These are phyloP conservation scores for Cerceris rybyensis DNA, from an alignment of 2,888 invertebrate genomes.

Conservation along the genomic window DNA sequence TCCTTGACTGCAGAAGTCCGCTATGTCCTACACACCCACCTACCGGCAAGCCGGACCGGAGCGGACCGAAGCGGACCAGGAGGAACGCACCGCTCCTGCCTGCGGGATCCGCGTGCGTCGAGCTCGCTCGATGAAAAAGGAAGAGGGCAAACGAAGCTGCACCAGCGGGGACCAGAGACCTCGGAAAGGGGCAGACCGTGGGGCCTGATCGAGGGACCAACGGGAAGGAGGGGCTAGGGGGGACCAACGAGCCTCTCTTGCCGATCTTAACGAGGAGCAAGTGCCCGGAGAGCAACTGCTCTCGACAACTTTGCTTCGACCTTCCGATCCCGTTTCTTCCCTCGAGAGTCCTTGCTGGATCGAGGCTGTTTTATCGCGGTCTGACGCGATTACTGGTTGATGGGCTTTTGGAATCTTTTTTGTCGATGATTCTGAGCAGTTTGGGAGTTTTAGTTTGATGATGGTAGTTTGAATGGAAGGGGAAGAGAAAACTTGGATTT, in stretches of 20 bases:
- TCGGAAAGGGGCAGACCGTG: background rate
- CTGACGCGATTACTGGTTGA: background rate
- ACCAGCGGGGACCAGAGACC: background rate
- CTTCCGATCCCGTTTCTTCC: slow-evolving; percentile 69
- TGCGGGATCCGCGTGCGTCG: slow-evolving; percentile 50
- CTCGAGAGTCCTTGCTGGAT: slow-evolving; percentile 53
- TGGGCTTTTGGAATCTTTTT: background rate
- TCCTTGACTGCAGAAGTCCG: slow-evolving; percentile 73
- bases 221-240: slow-evolving; percentile 1
- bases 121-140: slow-evolving; percentile 20
- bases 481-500: too few species aligned
- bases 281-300: slow-evolving; percentile 41
- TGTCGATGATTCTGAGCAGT: background rate
- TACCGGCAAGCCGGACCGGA: slow-evolving; percentile 48
- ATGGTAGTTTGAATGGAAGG: too few species aligned
- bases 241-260: slow-evolving; percentile 7
- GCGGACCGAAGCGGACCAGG: slow-evolving; percentile 14
- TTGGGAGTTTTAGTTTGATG: background rate
- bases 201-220: background rate
- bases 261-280: slow-evolving; percentile 30
- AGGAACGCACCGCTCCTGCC: slow-evolving; percentile 41
- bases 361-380: slow-evolving; percentile 7
- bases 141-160: slow-evolving; percentile 4
- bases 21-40: slow-evolving; percentile 73
- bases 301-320: slow-evolving; percentile 48